Conservation (phyloP, 2,797 vertebrate species). For the Pelobates cultripes region DNA sequence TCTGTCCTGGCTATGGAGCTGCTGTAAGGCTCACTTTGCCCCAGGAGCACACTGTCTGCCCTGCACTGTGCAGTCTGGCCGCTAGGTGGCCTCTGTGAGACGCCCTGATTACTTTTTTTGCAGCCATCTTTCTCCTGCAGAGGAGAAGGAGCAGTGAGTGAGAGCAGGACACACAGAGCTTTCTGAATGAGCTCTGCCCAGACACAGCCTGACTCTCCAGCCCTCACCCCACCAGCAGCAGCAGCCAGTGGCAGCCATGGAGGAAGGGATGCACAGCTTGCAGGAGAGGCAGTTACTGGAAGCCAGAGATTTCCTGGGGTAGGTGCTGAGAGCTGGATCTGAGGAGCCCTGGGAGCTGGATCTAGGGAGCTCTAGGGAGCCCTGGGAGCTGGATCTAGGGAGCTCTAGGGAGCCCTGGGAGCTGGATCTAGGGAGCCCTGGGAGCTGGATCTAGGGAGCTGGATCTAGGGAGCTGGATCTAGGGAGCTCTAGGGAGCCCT, state of each 20-base stretch:
- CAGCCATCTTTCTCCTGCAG: conserved; percentile 40
- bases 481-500: too few relatives aligned
- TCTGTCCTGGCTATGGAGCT: not conserved
- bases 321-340: conserved; percentile 63
- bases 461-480: too few relatives aligned
- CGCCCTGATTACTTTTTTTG: conserved; percentile 42
- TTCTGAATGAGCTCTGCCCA: conserved; percentile 59
- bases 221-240: conserved; percentile 61
- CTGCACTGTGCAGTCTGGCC: not conserved
- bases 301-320: conserved; percentile 92
- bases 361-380: too few relatives aligned
- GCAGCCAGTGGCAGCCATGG: conserved; percentile 79
- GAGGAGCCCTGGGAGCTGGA: not conserved
- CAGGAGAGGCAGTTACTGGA: conserved; percentile 91
- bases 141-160: conserved; percentile 67
- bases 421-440: too few relatives aligned
- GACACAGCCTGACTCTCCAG: conserved; percentile 30
- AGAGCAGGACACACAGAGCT: conserved; percentile 68
- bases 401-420: too few relatives aligned
- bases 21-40: not conserved
- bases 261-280: conserved; percentile 88
- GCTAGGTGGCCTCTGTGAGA: conserved; percentile 25
- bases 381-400: too few relatives aligned
- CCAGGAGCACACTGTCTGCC: not conserved
- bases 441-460: too few relatives aligned